Conservation (phyloP, 2,888 invertebrate species). For the Eupithecia subumbrata region DNA sequence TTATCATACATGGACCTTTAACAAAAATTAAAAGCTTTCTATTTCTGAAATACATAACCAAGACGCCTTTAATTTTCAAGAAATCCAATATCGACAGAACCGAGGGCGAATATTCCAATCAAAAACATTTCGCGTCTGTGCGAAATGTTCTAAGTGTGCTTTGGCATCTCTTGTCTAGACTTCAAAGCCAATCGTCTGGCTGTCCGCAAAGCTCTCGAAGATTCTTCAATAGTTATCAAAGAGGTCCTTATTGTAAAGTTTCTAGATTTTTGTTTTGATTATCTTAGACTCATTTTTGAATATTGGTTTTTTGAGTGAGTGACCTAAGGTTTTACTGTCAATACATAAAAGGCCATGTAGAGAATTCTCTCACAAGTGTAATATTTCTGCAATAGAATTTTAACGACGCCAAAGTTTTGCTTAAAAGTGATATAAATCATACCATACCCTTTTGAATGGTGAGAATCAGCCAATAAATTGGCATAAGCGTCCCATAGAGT, state of each 20-base stretch:
- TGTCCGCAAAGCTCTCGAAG: constrained; percentile 32
- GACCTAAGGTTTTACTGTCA: not conserved
- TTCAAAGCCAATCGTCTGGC: constrained; percentile 52
- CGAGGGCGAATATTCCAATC: constrained; percentile 22
- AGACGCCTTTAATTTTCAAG: not conserved
- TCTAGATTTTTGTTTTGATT: not conserved
- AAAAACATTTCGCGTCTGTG: constrained; percentile 23
- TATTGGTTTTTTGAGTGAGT: not conserved
- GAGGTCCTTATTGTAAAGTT: constrained; percentile 19
- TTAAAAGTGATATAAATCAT: constrained; percentile 2
- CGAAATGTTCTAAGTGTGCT: constrained; percentile 42
- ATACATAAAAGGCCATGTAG: not conserved
- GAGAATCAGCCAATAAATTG: constrained; percentile 42
- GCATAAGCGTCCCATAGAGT: constrained; percentile 47
- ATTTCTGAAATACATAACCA: not conserved
- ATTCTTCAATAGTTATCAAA: constrained; percentile 26
- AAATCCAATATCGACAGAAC: constrained; percentile 17
- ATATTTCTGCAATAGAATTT: not conserved
- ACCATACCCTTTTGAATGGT: constrained; percentile 15
- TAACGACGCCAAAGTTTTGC: not conserved
- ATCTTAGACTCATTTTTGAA: not conserved
- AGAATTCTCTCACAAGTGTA: not conserved
- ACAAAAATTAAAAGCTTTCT: not conserved
- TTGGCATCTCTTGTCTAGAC: constrained; percentile 59
- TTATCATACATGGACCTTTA: not conserved